These are phyloP conservation scores for Porites lutea DNA, from an alignment of 64 coral and sea anemone genomes.

Conservation along the genomic window DNA sequence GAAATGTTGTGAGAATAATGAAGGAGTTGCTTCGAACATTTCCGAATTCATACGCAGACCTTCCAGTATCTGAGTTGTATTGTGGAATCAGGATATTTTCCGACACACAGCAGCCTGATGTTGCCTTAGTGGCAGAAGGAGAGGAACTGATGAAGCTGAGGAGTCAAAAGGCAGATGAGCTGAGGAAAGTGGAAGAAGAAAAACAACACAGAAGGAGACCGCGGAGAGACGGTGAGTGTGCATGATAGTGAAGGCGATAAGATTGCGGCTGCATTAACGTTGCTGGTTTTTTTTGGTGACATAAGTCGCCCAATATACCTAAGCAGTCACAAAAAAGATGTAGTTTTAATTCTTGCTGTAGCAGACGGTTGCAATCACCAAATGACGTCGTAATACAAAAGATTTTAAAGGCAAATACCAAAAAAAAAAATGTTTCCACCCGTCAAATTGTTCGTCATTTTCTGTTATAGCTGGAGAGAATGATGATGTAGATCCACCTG, in stretches of 20 bases:
- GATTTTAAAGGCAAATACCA: too few relatives aligned
- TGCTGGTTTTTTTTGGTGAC: too few relatives aligned
- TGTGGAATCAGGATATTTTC: neutral
- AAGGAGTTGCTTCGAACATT: constrained; percentile 42
- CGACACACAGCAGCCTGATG: neutral
- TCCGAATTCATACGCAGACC: constrained; percentile 32
- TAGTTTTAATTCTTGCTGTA: too few relatives aligned
- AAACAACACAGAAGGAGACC: constrained; percentile 9
- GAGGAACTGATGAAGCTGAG: constrained; percentile 27
- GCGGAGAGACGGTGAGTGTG: neutral
- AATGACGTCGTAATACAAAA: too few relatives aligned
- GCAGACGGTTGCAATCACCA: too few relatives aligned
- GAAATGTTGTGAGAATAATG: constrained; percentile 25
- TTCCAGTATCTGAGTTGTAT: constrained; percentile 41
- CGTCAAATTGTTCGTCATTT: neutral
- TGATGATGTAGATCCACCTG: constrained; percentile 58
- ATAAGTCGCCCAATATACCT: too few relatives aligned
- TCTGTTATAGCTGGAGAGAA: neutral
- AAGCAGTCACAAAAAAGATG: too few relatives aligned
- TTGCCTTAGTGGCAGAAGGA: neutral
- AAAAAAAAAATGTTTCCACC: neutral
- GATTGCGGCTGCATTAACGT: too few relatives aligned
- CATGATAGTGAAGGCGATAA: neutral
- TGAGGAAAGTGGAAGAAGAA: constrained; percentile 56
- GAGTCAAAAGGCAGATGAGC: constrained; percentile 43